Evolutionary conservation across 2,113 vertebrate species (phyloP), one percentile per base, ranked within the genome.

Genomic region (Rhinolophus ferrumequinum): DNA sequence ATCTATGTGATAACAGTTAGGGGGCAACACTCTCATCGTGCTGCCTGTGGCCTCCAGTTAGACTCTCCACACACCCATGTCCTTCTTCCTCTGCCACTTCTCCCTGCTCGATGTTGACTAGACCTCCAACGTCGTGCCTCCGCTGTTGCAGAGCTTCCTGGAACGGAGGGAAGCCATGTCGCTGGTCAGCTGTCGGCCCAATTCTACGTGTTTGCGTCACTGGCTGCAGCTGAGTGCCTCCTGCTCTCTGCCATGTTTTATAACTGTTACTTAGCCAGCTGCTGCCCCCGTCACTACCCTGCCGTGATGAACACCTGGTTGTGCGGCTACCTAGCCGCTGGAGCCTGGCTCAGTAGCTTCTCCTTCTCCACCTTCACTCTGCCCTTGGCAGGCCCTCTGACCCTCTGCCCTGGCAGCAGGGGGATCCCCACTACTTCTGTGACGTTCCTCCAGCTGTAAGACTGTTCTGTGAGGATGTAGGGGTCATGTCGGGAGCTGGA

Each of bases 51-150:
- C 41, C 52, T 85, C 92, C 62, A 94, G 77, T 21, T 54, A 4
- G 85, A 90, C 86, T 26, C 94, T 95, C 21, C 92, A 94, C 70
- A 97, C 85, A 56, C 92, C 93, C 54, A 95, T 97, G 95, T 97
- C 89, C 75, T 81, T 95, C 64, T 90, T 97, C 76, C 92, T 97
- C 47, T 64, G 95, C 76, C 92, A 84, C 60, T 94, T 96, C 69
- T 97, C 95, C 76, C 58, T 88, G 16, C 94, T 96, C 24, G 96
- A 96, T 56, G 90, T 85, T 7, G 76, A 52, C 21, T 96, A 80
- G 10, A 93, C 92, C 58, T 88, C 96, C 72, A 94, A 69, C 72
- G 88, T 90, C 54, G 5, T 26, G 41, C 97, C 95, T 54, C 60
- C 15, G 81, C 52, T 96, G 9, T 11, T 95, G 54, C 13, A 3